Evolutionary conservation across 2,113 vertebrate species (phyloP), one percentile per base, ranked within the genome.

Genomic region (Dipodomys merriami): DNA sequence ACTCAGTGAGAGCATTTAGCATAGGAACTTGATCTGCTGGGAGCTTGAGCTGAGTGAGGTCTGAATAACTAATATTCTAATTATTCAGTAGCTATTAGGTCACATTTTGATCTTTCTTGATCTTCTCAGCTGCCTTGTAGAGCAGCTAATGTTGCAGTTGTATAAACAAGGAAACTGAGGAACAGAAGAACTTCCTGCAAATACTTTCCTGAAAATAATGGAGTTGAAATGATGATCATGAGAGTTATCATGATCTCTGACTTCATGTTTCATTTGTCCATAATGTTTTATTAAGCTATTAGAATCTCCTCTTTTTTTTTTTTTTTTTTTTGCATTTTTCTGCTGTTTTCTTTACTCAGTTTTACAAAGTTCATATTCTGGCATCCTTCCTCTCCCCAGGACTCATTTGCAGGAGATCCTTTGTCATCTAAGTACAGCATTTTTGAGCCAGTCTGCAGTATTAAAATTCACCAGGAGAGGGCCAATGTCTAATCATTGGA

Each of bases 381-480:
- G 67, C 72, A 76, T 72, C 91, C 8, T 57, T 57, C 53, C 53
- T 57, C 15, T 33, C 11, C 25, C 80, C 27, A n/a, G 22, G 49
- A 80, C 49, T 83, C 62, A 83, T 90, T 83, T 78, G 64, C 9
- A 39, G 23, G 5, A 16, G 53, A 9, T 44, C 23, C 46, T 73
- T 57, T 44, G 39, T 74, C 39, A n/a, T 69, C 49, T 35, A 77
- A 86, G 29, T 39, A 33, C 35, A 35, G 33, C 23, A 20, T 57
- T 92, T 64, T 57, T 62, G 62, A 85, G 23, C 72, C 44, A 94
- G 82, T 27, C 20, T 93, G 95, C 91, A 95, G 68, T 95, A 90
- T 68, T 89, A 87, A 85, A 78, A 78, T 57, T 78, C 77, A 74
- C 94, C 96, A 96, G 94, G 25, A 96, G 95, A 93, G 93, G 95